phyloP scores from a whole-genome alignment of 2,888 invertebrate species.

The Agrotis puta region DNA sequence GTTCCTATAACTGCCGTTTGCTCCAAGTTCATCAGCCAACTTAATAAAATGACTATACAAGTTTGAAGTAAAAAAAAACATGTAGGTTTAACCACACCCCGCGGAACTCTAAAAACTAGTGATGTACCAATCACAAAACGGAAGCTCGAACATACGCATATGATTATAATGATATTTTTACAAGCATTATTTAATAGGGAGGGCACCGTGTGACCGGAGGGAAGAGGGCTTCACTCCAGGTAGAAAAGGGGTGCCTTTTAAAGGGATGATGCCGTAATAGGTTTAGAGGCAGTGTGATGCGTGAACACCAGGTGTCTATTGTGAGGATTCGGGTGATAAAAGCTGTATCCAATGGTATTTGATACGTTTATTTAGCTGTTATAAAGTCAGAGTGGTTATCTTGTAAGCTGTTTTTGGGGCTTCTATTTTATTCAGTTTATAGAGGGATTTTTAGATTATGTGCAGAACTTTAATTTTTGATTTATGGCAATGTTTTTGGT shows the following conservation, averaged over 20 bases:
- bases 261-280: constrained; percentile 82
- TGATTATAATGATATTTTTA: constrained; percentile 89
- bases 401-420: constrained; percentile 18
- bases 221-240: constrained; percentile 73
- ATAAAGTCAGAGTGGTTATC: constrained; percentile 38
- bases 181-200: constrained; percentile 82
- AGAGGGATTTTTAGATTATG: neutral
- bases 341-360: constrained; percentile 61
- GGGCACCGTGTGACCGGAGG: constrained; percentile 84
- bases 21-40: no score
- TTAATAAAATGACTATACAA: no score
- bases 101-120: constrained; percentile 62
- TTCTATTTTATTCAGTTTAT: constrained; percentile 1
- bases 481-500: neutral
- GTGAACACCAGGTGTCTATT: constrained; percentile 78
- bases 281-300: constrained; percentile 77
- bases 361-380: constrained; percentile 53
- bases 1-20: no score
- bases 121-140: constrained; percentile 75
- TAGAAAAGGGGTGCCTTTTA: constrained; percentile 69
- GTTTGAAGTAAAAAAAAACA: neutral
- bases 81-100: neutral
- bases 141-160: constrained; percentile 84
- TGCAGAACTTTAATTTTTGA: neutral
- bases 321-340: constrained; percentile 64